These are phyloP conservation scores for Dicentrarchus labrax DNA, from an alignment of 2,113 vertebrate species.

Conservation along the genomic window DNA sequence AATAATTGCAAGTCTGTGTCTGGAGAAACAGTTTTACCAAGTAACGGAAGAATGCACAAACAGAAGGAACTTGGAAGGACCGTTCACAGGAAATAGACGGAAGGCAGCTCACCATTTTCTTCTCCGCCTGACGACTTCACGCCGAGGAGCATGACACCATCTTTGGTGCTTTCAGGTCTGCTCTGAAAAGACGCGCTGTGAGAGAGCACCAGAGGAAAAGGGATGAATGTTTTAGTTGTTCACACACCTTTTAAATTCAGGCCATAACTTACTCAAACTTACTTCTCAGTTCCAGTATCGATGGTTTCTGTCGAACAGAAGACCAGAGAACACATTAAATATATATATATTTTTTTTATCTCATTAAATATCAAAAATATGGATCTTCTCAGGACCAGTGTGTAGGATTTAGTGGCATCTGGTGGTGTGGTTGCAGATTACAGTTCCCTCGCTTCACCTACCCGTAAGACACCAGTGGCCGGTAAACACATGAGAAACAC, in stretches of 20 bases:
- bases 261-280: conserved; percentile 21
- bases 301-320: conserved; percentile 69
- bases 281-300: conserved; percentile 85
- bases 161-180: conserved; percentile 82
- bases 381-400: background rate
- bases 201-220: background rate
- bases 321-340: background rate
- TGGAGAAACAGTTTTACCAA: conserved; percentile 42
- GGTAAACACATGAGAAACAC: no score
- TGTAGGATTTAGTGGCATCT: no score
- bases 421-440: no score
- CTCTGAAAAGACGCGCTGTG: conserved; percentile 85
- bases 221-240: background rate
- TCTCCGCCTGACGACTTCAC: conserved; percentile 81
- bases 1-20: conserved; percentile 53
- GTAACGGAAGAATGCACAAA: conserved; percentile 48
- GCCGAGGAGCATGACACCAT: conserved; percentile 85
- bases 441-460: no score
- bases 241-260: background rate
- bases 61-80: conserved; percentile 36
- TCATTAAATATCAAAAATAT: background rate
- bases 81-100: conserved; percentile 39
- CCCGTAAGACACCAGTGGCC: no score
- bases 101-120: conserved; percentile 78
- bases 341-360: background rate